Base-by-base conservation (phyloP, 2,797 vertebrate genomes). In the Sebastes minor region DNA sequence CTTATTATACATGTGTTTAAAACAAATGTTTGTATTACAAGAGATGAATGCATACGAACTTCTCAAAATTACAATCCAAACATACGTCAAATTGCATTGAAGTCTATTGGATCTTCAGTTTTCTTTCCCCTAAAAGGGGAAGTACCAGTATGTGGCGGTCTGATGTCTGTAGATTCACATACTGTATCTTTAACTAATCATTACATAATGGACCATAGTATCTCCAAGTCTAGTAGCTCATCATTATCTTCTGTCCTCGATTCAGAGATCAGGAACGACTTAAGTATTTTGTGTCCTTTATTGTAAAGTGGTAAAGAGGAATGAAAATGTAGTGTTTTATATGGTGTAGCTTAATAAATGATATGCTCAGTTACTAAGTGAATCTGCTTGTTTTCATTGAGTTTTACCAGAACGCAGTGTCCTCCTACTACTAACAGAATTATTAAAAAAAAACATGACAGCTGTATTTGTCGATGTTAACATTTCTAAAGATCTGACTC, bases 401-500 rank as follows among this genome's bases (percentile, higher is more conserved):
- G 64, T 59, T 59, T 59, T 6, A 38, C 1, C 18, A n/a, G 25
- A 57, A 59, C 53, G 27, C 55, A 1, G 30, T 20, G n/a, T 33
- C 6, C n/a, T 61, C 6, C 25, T 18, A 25, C n/a, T 18, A 16
- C 11, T 2, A 16, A 55, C 22, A 8, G 11, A 32, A 57, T 8
- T 30, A 30, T 30, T 8, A 30, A 30, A 30, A 30, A 30, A 30
- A 8, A 30, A 30, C 3, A n/a, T n/a, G 12, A 6, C 20, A 49
- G 27, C 16, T 27, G 60, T n/a, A 1, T 70, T n/a, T 52, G 22
- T 73, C 5, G 8, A 27, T n/a, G 6, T 74, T n/a, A 25, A 22
- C 5, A n/a, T 69, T 73, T 72, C 35, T 53, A 23, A 55, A 30
- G 46, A 16, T 68, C 6, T 85, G 76, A 85, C 35, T 82, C 83